These are phyloP conservation scores for Cherax quadricarinatus DNA, from an alignment of 1,140 invertebrate species.

Conservation along the genomic window DNA sequence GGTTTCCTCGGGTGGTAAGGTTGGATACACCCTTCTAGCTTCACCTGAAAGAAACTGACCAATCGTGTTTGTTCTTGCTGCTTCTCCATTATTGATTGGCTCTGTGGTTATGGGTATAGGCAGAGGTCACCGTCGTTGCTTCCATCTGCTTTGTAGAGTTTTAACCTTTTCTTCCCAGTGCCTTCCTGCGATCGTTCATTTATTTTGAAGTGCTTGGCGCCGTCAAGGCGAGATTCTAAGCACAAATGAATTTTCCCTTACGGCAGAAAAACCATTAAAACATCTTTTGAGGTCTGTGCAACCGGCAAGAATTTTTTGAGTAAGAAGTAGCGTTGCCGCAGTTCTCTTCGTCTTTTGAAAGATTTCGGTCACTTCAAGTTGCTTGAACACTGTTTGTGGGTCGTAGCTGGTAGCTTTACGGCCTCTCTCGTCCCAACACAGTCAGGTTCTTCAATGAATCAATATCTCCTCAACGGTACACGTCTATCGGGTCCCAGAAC, in stretches of 20 bases:
- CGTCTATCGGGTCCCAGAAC: neutral
- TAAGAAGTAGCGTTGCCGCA: conserved; percentile 4
- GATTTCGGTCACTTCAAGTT: neutral
- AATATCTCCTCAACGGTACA: too few relatives aligned
- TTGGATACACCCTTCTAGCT: neutral
- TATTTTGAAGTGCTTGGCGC: too few relatives aligned
- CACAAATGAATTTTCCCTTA: too few relatives aligned
- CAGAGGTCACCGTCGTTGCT: neutral
- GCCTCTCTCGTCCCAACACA: too few relatives aligned
- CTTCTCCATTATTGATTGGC: neutral
- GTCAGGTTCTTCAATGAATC: neutral
- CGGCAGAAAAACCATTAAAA: neutral
- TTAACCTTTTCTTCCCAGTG: neutral
- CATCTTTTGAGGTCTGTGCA: neutral
- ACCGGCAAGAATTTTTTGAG: conserved; percentile 9
- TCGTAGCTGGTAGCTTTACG: too few relatives aligned
- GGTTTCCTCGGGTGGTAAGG: neutral
- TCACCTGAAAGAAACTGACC: neutral
- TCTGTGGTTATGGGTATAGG: neutral
- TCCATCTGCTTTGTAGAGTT: neutral
- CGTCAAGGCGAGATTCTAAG: too few relatives aligned
- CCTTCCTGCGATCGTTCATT: neutral
- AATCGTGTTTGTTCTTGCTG: neutral
- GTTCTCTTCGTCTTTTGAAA: neutral
- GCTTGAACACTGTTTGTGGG: too few relatives aligned